phyloP scores from a whole-genome alignment of 1,140 invertebrate species.

The Sarcophaga peregrina region DNA sequence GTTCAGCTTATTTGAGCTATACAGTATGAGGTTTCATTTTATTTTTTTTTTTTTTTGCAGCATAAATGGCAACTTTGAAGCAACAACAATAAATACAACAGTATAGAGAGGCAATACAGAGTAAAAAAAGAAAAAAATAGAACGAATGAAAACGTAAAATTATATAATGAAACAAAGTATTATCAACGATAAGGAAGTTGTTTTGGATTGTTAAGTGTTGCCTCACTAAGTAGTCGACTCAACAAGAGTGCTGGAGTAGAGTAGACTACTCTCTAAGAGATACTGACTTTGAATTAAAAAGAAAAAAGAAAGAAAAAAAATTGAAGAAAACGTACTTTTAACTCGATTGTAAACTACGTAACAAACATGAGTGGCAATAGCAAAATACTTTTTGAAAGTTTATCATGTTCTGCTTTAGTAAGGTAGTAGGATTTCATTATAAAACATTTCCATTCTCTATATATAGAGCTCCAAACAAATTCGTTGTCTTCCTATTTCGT shows the following conservation, averaged over 20 bases:
- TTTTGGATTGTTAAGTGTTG: slow-evolving; percentile 42
- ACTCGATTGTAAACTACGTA: background rate
- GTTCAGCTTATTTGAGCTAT: background rate
- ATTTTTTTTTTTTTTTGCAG: background rate
- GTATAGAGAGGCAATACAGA: background rate
- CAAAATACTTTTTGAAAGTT: slow-evolving; percentile 14
- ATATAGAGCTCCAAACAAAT: too few relatives aligned
- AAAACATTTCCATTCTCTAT: too few relatives aligned
- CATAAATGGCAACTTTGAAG: slow-evolving; percentile 12
- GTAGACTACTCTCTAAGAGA: background rate
- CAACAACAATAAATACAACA: background rate
- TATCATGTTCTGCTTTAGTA: too few relatives aligned
- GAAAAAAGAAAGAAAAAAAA: too few relatives aligned
- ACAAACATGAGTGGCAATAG: slow-evolving; percentile 33
- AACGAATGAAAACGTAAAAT: background rate
- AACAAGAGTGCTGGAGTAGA: background rate
- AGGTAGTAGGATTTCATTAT: too few relatives aligned
- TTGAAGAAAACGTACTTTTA: background rate
- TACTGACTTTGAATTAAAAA: too few relatives aligned
- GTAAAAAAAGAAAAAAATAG: background rate
- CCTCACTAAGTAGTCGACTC: slow-evolving; percentile 2
- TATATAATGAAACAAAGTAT: slow-evolving; percentile 41
- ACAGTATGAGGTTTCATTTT: background rate
- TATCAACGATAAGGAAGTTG: slow-evolving; percentile 42
- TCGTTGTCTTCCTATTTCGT: background rate